phyloP scores from a whole-genome alignment of 2,888 invertebrate genomes.

The Lepidocyrtoides sp. region DNA sequence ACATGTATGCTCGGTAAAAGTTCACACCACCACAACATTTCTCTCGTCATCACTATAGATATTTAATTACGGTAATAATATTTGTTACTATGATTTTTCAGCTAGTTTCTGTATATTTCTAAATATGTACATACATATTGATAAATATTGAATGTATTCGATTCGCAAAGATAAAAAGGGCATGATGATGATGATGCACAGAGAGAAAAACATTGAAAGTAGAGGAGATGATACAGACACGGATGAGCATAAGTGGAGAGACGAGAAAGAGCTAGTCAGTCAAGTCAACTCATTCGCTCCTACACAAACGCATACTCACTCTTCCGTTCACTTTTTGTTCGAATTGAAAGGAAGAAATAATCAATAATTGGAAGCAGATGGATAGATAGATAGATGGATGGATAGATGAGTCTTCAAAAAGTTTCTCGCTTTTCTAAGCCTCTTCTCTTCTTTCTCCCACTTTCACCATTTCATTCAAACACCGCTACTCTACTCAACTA shows the following conservation, averaged over 20 bases:
- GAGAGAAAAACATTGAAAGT: background rate
- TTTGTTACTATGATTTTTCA: no score
- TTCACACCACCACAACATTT: background rate
- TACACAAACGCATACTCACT: constrained; percentile 17
- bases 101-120: no score
- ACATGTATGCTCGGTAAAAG: background rate
- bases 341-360: constrained; percentile 82
- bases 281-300: constrained; percentile 44
- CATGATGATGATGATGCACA: background rate
- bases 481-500: background rate
- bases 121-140: no score
- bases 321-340: constrained; percentile 53
- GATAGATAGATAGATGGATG: constrained; percentile 39
- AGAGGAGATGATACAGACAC: constrained; percentile 23
- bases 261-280: constrained; percentile 49
- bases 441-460: constrained; percentile 30
- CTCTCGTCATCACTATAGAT: background rate
- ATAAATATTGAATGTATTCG: background rate
- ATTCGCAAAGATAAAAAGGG: background rate
- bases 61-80: no score
- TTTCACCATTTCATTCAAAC: constrained; percentile 5
- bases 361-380: constrained; percentile 85
- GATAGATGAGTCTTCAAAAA: constrained; percentile 82
- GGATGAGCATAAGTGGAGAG: background rate
- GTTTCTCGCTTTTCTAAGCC: constrained; percentile 40